Conservation (phyloP, 2,888 invertebrate species). For the Marasmarcha lunaedactyla region DNA sequence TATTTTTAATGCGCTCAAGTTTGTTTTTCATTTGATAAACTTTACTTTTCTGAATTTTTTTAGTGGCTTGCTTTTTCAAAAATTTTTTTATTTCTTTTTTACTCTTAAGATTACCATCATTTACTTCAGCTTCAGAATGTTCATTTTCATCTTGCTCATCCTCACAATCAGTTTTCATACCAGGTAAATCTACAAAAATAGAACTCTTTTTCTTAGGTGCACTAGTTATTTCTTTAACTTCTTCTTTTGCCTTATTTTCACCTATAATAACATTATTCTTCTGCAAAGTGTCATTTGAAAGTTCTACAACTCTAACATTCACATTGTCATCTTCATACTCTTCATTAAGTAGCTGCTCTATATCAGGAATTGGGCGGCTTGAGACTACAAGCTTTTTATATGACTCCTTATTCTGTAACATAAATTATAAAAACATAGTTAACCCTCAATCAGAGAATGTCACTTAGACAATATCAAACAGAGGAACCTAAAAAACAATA, state of each 20-base stretch:
- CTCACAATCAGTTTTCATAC: conserved; percentile 48
- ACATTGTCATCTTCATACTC: conserved; percentile 84
- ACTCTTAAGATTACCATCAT: conserved; percentile 45
- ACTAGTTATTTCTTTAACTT: conserved; percentile 19
- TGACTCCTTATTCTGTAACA: conserved; percentile 73
- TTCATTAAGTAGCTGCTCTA: conserved; percentile 75
- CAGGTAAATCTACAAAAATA: conserved; percentile 31
- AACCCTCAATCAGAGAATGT: too few relatives aligned
- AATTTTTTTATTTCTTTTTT: conserved; percentile 79
- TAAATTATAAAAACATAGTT: conserved; percentile 1
- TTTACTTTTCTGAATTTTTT: conserved; percentile 82
- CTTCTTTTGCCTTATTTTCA: conserved; percentile 68
- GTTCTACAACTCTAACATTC: conserved; percentile 81
- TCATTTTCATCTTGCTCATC: conserved; percentile 30
- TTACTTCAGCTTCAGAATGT: conserved; percentile 28
- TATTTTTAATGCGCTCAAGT: conserved; percentile 76
- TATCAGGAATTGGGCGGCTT: conserved; percentile 76
- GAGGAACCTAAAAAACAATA: too few relatives aligned
- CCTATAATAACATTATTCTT: conserved; percentile 80
- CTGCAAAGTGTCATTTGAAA: conserved; percentile 78
- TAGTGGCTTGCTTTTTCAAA: conserved; percentile 78
- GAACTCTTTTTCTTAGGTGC: conserved; percentile 19
- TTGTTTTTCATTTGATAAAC: conserved; percentile 81
- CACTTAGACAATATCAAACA: too few relatives aligned
- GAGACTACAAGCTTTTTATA: conserved; percentile 81